A percentile compares a stretch with the other conserved stretches of the same genome.
Conservation (phyloP, 2,888 invertebrate genomes). For the Drosophila falleni region DNA sequence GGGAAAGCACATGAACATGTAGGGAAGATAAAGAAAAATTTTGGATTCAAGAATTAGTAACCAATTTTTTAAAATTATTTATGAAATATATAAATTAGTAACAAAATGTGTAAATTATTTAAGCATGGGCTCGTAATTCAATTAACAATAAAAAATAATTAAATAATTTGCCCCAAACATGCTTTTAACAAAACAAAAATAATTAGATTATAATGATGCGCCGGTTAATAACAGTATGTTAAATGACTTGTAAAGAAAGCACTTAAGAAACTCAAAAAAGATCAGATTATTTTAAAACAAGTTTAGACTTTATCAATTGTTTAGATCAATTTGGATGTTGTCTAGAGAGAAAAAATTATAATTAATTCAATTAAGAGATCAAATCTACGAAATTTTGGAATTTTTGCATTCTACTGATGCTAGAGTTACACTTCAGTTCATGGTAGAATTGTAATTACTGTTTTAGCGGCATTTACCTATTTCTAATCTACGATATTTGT, state of each 20-base stretch:
- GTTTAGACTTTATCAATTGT: conserved; percentile 1
- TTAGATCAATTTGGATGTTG: conserved; percentile 22
- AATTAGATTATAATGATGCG: conserved; percentile 12
- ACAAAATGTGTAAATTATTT: conserved; percentile 1
- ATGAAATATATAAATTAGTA: conserved; percentile 7
- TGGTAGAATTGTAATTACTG: conserved; percentile 40
- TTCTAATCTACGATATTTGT: conserved; percentile 86
- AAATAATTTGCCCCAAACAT: conserved; percentile 23
- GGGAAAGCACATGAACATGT: conserved; percentile 32
- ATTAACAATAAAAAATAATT: background rate
- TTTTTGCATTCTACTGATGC: conserved; percentile 35
- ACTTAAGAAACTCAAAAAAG: conserved; percentile 4
- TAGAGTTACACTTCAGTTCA: conserved; percentile 30
- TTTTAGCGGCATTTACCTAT: conserved; percentile 85
- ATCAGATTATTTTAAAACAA: background rate
- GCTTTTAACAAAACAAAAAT: conserved; percentile 17
- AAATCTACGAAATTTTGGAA: conserved; percentile 17
- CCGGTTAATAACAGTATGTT: background rate
- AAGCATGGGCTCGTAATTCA: conserved; percentile 12
- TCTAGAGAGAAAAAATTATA: conserved; percentile 12
- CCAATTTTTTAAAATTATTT: conserved; percentile 32
- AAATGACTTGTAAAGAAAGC: conserved; percentile 2
- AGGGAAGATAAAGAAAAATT: conserved; percentile 44
- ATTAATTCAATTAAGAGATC: conserved; percentile 12
- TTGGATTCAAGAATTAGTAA: conserved; percentile 49